A percentile compares a stretch with the other conserved stretches of the same genome.
These are phyloP conservation scores for Criorhina ranunculi DNA, from an alignment of 2,888 invertebrate species.

Conservation along the genomic window DNA sequence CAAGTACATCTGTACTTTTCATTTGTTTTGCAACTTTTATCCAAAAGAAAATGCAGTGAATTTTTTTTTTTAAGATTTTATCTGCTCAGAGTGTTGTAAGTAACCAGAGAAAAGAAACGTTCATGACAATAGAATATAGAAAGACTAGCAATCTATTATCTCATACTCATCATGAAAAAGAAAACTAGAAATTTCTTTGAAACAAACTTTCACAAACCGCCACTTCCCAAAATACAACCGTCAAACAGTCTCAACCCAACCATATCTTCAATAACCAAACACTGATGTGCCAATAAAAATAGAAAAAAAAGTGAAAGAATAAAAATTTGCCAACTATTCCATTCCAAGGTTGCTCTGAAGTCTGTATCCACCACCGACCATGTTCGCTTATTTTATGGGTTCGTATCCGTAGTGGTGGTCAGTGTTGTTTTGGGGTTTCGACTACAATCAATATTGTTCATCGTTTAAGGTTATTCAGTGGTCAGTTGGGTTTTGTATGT, in stretches of 20 bases:
- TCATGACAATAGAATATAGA: constrained; percentile 32
- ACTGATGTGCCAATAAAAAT: constrained; percentile 35
- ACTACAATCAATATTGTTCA: constrained; percentile 27
- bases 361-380: background rate
- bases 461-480: constrained; percentile 15
- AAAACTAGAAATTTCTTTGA: constrained; percentile 17
- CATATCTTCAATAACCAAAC: constrained; percentile 7
- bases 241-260: constrained; percentile 5
- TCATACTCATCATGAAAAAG: constrained; percentile 5
- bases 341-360: constrained; percentile 37
- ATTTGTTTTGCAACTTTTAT: background rate
- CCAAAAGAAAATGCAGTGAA: background rate
- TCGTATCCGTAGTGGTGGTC: constrained; percentile 4
- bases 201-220: constrained; percentile 43
- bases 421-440: background rate
- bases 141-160: constrained; percentile 4
- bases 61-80: background rate
- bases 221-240: constrained; percentile 10
- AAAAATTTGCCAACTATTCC: constrained; percentile 26
- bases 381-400: constrained; percentile 3
- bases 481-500: background rate
- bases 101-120: background rate
- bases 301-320: background rate
- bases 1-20: background rate
- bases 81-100: background rate